Base-by-base conservation (phyloP, 2,113 vertebrate genomes). In the Podarcis raffonei region DNA sequence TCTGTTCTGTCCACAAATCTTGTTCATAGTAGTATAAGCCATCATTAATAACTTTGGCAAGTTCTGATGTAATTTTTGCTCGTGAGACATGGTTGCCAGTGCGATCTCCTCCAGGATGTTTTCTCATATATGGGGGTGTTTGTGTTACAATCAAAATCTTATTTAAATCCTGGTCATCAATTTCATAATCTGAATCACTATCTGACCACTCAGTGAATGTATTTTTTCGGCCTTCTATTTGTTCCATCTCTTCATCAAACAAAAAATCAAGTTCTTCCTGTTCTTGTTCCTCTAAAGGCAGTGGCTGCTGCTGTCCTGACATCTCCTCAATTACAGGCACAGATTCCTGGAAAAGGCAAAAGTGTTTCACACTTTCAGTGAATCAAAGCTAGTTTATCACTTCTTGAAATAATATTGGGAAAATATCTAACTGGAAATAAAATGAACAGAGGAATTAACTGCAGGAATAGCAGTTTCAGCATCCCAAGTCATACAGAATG, bases 191-290 rank as follows among this genome's bases (percentile, higher is more conserved):
- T 0, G 96, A 97, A 92, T 97, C 96, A 0, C 95, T 96, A 86
- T 97, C 97, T 89, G 96, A 97, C 96, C 97, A 97, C 86, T 96
- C 96, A 74, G 91, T 94, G 85, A 97, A 96, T 77, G 94, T 95
- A 86, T 95, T 96, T 93, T 96, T 97, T 91, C 1, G 92, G 82
- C 92, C 92, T 82, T 95, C 89, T 89, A 96, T 95, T 92, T 95
- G 95, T 90, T 97, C 92, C 88, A 97, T 96, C 91, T 97, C 97
- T 92, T 97, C 97, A 91, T 97, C 96, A 95, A 97, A 97, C 92
- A 98, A 94, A 96, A 98, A 99, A 95, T 98, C 98, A 94, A 98
- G 96, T 89, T 99, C 98, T 94, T 99, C 98, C 95, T 98, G 98
- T 87, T 97, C 97, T 32, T 97, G 90, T 66, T 96, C 94, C 88